Conservation (phyloP, 2,888 invertebrate species). For the Thera britannica region DNA sequence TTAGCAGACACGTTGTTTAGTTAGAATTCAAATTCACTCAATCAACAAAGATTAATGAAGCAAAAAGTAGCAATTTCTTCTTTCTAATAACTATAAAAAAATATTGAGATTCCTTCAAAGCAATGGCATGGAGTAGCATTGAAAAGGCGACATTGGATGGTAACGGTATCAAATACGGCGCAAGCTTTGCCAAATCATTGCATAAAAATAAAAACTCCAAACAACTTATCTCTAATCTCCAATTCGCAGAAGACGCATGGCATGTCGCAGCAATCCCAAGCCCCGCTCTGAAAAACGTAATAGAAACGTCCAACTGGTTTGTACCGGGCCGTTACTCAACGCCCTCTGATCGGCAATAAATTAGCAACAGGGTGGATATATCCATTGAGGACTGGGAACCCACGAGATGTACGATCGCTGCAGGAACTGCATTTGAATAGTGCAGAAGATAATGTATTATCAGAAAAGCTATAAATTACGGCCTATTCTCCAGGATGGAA, state of each 20-base stretch:
- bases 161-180: no score
- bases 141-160: no score
- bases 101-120: no score
- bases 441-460: slow-evolving; percentile 57
- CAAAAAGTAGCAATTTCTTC: no score
- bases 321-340: slow-evolving; percentile 64
- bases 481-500: slow-evolving; percentile 30
- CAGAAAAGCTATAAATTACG: slow-evolving; percentile 41
- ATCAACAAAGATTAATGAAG: no score
- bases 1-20: no score
- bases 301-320: slow-evolving; percentile 37
- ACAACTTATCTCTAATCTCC: background rate
- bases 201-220: no score
- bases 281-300: slow-evolving; percentile 20
- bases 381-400: slow-evolving; percentile 64
- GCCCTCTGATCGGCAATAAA: slow-evolving; percentile 73
- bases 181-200: no score
- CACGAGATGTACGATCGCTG: slow-evolving; percentile 61
- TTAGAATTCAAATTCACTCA: no score
- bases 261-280: slow-evolving; percentile 4
- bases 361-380: slow-evolving; percentile 69
- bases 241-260: slow-evolving; percentile 1
- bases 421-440: slow-evolving; percentile 67
- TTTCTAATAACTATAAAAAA: no score
- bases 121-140: no score